Percentiles rank a stretch among this genome's conserved stretches.
Evolutionary conservation across 1,140 invertebrate genomes (phyloP).

Genomic region (Hirudo medicinalis): DNA sequence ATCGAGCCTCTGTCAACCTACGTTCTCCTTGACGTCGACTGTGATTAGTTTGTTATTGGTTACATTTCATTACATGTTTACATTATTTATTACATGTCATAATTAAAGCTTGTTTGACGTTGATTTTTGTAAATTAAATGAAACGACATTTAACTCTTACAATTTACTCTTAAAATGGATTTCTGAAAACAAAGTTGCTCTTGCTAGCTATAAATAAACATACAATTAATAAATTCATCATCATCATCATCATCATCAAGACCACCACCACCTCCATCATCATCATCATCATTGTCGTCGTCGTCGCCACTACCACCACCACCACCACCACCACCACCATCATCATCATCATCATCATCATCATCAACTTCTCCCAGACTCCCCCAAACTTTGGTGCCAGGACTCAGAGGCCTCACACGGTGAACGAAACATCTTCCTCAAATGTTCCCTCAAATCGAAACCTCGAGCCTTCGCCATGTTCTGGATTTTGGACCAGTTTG

Average conservation of each 20-base stretch:
- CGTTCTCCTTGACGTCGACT: slow-evolving; percentile 7
- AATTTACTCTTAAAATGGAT: too few species aligned
- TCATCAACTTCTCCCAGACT: neutral
- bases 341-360: neutral
- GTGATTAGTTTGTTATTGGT: neutral
- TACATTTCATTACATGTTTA: neutral
- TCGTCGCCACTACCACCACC: neutral
- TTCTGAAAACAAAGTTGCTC: too few species aligned
- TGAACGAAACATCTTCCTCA: neutral
- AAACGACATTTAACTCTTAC: too few species aligned
- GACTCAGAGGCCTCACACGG: neutral
- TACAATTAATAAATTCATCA: neutral
- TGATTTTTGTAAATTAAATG: too few species aligned
- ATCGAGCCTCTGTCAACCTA: neutral
- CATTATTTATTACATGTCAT: too few species aligned
- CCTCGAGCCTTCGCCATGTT: neutral
- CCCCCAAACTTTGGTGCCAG: slow-evolving; percentile 9
- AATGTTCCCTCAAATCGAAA: slow-evolving; percentile 7
- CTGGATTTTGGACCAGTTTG: slow-evolving; percentile 7
- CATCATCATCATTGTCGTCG: neutral
- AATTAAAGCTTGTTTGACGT: too few species aligned
- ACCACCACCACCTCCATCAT: neutral
- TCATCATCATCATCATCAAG: neutral
- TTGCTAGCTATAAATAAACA: neutral
- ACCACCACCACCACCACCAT: too few species aligned